These are phyloP conservation scores for Scaeva pyrastri DNA, from an alignment of 2,888 invertebrate genomes.

Conservation along the genomic window DNA sequence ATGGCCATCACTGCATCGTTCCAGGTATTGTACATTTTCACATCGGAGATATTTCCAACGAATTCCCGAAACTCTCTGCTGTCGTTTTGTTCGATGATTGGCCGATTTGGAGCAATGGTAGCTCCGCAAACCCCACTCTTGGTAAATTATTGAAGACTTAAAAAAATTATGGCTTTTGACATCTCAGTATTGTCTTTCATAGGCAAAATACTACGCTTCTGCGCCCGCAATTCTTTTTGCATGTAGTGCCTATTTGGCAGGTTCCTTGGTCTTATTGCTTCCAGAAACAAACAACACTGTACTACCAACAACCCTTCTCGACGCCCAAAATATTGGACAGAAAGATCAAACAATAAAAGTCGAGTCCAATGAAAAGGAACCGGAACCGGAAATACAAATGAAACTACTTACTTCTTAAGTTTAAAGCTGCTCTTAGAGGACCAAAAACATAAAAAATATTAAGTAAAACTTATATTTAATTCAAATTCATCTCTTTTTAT, in stretches of 20 bases:
- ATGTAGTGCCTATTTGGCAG: slow-evolving; percentile 85
- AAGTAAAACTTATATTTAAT: too few relatives aligned
- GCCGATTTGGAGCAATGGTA: slow-evolving; percentile 88
- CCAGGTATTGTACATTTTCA: slow-evolving; percentile 88
- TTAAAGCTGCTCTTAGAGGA: not conserved
- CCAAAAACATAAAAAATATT: too few relatives aligned
- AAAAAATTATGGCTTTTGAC: too few relatives aligned
- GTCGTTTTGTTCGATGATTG: slow-evolving; percentile 88
- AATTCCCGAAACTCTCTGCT: slow-evolving; percentile 87
- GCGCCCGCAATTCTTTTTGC: slow-evolving; percentile 87
- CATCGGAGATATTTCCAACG: slow-evolving; percentile 90
- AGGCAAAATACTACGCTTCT: slow-evolving; percentile 83
- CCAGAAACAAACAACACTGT: slow-evolving; percentile 87
- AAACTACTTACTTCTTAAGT: not conserved
- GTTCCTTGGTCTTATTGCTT: slow-evolving; percentile 86
- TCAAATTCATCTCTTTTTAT: too few relatives aligned
- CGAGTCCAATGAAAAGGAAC: not conserved
- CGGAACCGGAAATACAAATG: not conserved
- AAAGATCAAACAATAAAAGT: not conserved
- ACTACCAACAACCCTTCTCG: slow-evolving; percentile 87
- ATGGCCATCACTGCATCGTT: slow-evolving; percentile 88
- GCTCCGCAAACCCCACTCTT: slow-evolving; percentile 84
- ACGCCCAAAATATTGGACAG: slow-evolving; percentile 84
- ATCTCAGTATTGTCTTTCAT: too few relatives aligned
- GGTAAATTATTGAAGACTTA: not conserved